Conservation (phyloP, 2,113 vertebrate genomes). For the Probosciger aterrimus region DNA sequence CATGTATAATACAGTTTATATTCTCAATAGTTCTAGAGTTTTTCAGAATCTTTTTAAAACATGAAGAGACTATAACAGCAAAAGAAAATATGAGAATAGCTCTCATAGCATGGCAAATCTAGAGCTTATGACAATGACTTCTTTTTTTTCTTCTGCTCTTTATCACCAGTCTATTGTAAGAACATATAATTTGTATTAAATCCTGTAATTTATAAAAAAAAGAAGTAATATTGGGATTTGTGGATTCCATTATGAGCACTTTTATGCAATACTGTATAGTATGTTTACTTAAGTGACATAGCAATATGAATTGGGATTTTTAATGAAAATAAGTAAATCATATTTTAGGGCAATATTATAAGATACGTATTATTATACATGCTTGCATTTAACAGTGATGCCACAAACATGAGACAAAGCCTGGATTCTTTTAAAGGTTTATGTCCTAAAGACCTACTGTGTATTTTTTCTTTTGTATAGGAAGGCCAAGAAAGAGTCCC, state of each 20-base stretch:
- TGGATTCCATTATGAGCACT: not conserved
- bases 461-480: not conserved
- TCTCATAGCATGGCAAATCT: not conserved
- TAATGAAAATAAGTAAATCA: not conserved
- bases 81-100: not conserved
- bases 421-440: not conserved
- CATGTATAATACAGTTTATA: not conserved
- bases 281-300: not conserved
- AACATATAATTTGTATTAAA: not conserved
- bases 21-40: not conserved
- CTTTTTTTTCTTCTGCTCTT: not conserved
- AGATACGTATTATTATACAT: accelerated
- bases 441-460: not conserved
- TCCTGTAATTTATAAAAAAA: not conserved
- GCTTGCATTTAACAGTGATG: not conserved
- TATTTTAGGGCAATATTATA: not conserved
- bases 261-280: accelerated
- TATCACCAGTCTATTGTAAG: not conserved
- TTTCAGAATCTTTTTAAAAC: not conserved
- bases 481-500: not conserved
- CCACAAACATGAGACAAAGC: not conserved
- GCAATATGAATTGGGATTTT: not conserved
- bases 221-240: not conserved
- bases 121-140: not conserved
- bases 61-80: not conserved